These are phyloP conservation scores for Falco novaeseelandiae DNA, from an alignment of 2,797 vertebrate species.

Conservation along the genomic window DNA sequence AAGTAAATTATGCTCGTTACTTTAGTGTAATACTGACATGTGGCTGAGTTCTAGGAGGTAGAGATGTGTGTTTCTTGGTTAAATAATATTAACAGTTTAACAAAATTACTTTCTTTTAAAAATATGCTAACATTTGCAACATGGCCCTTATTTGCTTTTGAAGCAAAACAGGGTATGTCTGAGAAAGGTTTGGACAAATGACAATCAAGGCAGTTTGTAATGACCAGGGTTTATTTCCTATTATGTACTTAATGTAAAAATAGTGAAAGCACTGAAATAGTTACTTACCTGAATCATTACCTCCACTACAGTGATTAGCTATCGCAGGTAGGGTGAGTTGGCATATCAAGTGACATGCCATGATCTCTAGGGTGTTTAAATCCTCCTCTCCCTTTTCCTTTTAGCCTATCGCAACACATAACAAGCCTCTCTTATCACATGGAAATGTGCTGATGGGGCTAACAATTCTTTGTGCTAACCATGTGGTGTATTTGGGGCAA, in stretches of 20 bases:
- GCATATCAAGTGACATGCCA: not conserved
- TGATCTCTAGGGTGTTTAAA: not conserved
- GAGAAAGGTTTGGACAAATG: not conserved
- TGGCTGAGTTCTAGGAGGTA: not conserved
- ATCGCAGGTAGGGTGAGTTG: not conserved
- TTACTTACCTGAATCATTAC: not conserved
- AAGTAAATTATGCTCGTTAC: not conserved
- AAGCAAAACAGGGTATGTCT: not conserved
- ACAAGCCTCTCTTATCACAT: not conserved
- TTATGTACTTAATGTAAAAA: not conserved
- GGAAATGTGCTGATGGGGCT: not conserved
- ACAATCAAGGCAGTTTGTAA: not conserved
- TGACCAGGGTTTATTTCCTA: not conserved
- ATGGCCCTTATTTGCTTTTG: not conserved
- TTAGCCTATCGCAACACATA: not conserved
- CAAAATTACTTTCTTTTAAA: not conserved
- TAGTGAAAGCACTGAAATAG: not conserved
- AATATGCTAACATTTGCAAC: rapidly evolving
- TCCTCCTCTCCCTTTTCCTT: not conserved
- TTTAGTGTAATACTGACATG: not conserved
- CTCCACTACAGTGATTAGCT: not conserved
- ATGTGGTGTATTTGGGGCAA: not conserved
- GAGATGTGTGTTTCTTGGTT: not conserved
- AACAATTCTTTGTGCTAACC: not conserved
- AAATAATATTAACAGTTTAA: not conserved